Conservation (phyloP, 64 coral and sea anemone genomes). For the Actinia tenebrosa region DNA sequence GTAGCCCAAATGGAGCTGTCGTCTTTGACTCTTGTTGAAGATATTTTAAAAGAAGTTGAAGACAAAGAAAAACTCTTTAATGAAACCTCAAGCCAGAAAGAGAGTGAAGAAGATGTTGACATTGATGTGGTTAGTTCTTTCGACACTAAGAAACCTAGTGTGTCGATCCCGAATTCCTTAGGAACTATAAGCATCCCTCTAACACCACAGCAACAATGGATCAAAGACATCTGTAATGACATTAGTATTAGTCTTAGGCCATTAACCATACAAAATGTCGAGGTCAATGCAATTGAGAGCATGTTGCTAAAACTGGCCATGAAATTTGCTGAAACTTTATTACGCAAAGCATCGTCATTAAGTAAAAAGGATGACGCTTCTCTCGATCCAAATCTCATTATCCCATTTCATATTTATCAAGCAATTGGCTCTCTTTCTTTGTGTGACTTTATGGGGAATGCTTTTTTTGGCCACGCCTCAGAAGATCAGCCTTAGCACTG, state of each 20-base stretch:
- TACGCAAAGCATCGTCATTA: slow-evolving; percentile 48
- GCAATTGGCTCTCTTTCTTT: slow-evolving; percentile 48
- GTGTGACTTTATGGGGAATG: slow-evolving; percentile 56
- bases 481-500: not conserved
- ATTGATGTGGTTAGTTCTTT: slow-evolving; percentile 52
- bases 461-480: not conserved
- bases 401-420: slow-evolving; percentile 51
- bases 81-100: not conserved
- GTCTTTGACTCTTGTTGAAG: not conserved
- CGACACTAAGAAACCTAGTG: not conserved
- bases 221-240: slow-evolving; percentile 54
- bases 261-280: slow-evolving; percentile 42
- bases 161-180: not conserved
- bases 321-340: slow-evolving; percentile 53
- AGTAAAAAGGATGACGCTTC: slow-evolving; percentile 36
- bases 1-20: not conserved
- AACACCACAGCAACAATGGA: slow-evolving; percentile 51
- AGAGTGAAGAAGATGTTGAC: slow-evolving; percentile 39
- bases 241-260: slow-evolving; percentile 52
- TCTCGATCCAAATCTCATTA: slow-evolving; percentile 33
- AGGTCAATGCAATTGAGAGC: slow-evolving; percentile 42
- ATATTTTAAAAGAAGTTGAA: slow-evolving; percentile 29
- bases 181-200: not conserved
- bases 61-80: slow-evolving; percentile 11
- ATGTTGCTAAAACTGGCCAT: slow-evolving; percentile 35